phyloP scores from a whole-genome alignment of 2,888 invertebrate genomes.

The Mesorhabditis sp. region DNA sequence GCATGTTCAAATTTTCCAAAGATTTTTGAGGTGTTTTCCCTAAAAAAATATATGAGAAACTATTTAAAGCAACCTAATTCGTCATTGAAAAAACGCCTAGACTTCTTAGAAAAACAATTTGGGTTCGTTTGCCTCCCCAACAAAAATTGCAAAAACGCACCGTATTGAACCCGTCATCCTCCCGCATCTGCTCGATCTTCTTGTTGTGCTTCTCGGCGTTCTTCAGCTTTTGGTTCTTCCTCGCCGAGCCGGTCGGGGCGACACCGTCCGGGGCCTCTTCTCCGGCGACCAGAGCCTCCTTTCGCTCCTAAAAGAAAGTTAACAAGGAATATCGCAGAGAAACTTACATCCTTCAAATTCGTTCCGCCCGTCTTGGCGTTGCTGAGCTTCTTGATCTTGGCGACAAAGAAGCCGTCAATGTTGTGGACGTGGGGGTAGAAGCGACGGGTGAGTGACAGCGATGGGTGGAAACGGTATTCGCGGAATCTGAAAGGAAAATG shows the following conservation, averaged over 20 bases:
- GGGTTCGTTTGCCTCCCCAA: too few relatives aligned
- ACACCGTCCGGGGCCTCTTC: background rate
- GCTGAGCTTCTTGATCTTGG: constrained; percentile 92
- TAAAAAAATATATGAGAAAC: too few relatives aligned
- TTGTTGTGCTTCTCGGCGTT: constrained; percentile 20
- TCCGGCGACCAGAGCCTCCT: background rate
- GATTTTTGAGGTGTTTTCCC: too few relatives aligned
- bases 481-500: constrained; percentile 59
- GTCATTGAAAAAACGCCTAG: too few relatives aligned
- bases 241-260: background rate
- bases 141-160: constrained; percentile 13
- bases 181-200: constrained; percentile 23
- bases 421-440: constrained; percentile 98
- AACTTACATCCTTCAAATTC: constrained; percentile 18
- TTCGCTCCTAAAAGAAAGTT: background rate
- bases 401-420: constrained; percentile 98
- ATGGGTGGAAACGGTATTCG: constrained; percentile 76
- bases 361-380: constrained; percentile 63
- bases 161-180: constrained; percentile 40
- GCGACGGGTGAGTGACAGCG: constrained; percentile 78
- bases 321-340: background rate
- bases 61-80: too few relatives aligned
- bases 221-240: constrained; percentile 20
- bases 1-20: too few relatives aligned
- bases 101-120: too few relatives aligned